A percentile compares a stretch with the other conserved stretches of the same genome.
phyloP scores from a whole-genome alignment of 2,113 vertebrate genomes.

The Herpailurus yagouaroundi region DNA sequence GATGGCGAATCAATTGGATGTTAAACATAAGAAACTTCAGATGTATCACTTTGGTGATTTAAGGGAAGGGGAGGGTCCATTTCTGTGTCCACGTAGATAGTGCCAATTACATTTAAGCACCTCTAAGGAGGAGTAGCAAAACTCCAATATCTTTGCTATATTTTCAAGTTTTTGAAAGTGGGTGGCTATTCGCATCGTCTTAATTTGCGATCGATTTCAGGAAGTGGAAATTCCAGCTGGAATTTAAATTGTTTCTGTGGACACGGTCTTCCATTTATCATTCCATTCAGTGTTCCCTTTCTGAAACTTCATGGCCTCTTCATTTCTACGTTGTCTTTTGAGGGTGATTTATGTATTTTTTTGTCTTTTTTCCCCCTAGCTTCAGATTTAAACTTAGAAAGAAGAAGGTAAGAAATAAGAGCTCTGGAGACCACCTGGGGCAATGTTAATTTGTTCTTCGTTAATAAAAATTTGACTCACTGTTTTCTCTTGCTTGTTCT shows the following conservation, averaged over 20 bases:
- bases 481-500: slow-evolving; percentile 18
- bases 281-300: neutral
- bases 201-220: neutral
- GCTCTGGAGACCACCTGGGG: neutral
- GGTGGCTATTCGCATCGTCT: neutral
- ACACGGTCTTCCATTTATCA: neutral
- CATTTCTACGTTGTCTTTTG: slow-evolving; percentile 13
- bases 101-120: neutral
- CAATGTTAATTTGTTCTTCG: slow-evolving; percentile 47
- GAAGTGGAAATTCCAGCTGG: slow-evolving; percentile 3
- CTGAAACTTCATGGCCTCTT: neutral
- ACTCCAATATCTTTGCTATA: neutral
- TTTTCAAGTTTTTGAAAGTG: slow-evolving; percentile 26
- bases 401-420: neutral
- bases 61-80: neutral
- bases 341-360: slow-evolving; percentile 44
- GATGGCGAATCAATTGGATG: neutral
- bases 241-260: slow-evolving; percentile 37
- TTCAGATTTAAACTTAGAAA: slow-evolving; percentile 42
- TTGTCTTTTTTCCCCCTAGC: neutral
- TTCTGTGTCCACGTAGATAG: neutral
- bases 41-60: neutral
- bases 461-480: neutral
- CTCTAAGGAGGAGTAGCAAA: neutral
- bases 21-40: neutral